A percentile compares a stretch with the other conserved stretches of the same genome.
phyloP scores from a whole-genome alignment of 2,888 invertebrate genomes.

The Adineta ricciae region DNA sequence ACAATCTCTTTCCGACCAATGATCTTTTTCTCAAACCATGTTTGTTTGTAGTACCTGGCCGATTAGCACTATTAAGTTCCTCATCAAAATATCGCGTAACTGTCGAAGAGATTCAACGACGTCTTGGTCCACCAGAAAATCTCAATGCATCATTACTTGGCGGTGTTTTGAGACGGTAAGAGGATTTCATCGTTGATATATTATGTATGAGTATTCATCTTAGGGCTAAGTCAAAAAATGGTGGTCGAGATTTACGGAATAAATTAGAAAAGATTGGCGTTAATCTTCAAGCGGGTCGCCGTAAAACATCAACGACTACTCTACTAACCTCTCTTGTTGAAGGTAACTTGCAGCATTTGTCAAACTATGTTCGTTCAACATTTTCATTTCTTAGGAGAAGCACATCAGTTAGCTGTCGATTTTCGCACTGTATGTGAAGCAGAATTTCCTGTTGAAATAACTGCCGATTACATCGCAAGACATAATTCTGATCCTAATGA shows the following conservation, averaged over 20 bases:
- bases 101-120: slow-evolving; percentile 30
- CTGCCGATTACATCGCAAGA: slow-evolving; percentile 85
- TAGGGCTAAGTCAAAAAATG: slow-evolving; percentile 98
- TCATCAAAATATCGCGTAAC: slow-evolving; percentile 33
- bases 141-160: slow-evolving; percentile 32
- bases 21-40: neutral
- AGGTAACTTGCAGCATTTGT: slow-evolving; percentile 55
- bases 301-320: slow-evolving; percentile 97
- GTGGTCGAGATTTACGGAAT: slow-evolving; percentile 84
- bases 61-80: slow-evolving; percentile 28
- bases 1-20: neutral
- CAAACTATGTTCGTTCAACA: neutral
- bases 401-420: slow-evolving; percentile 91
- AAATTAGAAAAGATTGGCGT: slow-evolving; percentile 95
- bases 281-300: slow-evolving; percentile 87
- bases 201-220: too few species aligned
- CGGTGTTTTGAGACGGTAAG: slow-evolving; percentile 28
- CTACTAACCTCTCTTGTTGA: slow-evolving; percentile 91
- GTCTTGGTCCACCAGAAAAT: slow-evolving; percentile 30
- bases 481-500: slow-evolving; percentile 55
- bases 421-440: slow-evolving; percentile 98
- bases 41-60: slow-evolving; percentile 30
- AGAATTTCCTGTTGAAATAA: slow-evolving; percentile 91
- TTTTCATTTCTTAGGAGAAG: slow-evolving; percentile 56
- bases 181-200: too few species aligned